Evolutionary conservation across 1,140 invertebrate genomes (phyloP).

Genomic region (Andrena cerasifolii): DNA sequence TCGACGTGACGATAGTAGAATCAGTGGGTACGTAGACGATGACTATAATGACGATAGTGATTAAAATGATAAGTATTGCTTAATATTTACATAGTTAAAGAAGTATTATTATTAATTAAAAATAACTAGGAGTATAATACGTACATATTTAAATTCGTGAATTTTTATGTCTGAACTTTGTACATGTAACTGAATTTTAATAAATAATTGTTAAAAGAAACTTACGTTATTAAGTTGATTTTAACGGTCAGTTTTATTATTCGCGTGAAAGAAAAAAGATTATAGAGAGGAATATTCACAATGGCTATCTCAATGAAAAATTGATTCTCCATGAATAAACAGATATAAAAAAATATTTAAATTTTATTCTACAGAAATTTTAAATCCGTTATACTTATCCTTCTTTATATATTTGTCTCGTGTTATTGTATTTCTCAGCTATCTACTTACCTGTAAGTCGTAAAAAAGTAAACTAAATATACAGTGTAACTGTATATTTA

Average conservation of each 20-base stretch:
- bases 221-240: neutral
- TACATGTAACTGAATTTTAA: neutral
- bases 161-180: neutral
- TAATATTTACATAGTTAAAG: conserved; percentile 32
- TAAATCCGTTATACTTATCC: neutral
- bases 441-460: neutral
- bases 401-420: neutral
- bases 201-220: neutral
- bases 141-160: neutral
- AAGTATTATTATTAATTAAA: conserved; percentile 18
- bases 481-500: neutral
- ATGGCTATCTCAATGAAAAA: conserved; percentile 10
- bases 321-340: conserved; percentile 21
- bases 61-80: conserved; percentile 53
- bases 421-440: neutral
- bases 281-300: neutral
- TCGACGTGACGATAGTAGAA: conserved; percentile 53
- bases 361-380: neutral
- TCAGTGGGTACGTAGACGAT: conserved; percentile 71
- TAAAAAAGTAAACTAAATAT: neutral
- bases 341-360: conserved; percentile 22
- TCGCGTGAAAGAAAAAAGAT: neutral
- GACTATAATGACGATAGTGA: conserved; percentile 79
- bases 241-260: neutral
- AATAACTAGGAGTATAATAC: neutral